Evolutionary conservation across 2,888 invertebrate species (phyloP).

Genomic region (Andrena flavipes): DNA sequence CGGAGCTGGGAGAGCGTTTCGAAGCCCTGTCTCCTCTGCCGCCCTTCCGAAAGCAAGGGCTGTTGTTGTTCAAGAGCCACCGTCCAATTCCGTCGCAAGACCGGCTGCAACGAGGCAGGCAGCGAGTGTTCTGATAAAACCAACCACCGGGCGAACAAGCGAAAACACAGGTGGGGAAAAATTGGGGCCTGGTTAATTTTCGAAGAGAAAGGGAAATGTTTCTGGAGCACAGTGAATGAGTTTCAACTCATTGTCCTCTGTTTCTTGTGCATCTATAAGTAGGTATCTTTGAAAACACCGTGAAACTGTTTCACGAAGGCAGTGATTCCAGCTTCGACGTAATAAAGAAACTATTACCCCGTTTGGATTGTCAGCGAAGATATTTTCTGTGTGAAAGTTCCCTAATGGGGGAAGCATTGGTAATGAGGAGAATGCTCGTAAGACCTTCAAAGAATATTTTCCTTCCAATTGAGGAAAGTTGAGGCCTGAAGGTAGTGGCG

Average conservation of each 20-base stretch:
- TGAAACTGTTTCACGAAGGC: too few species aligned
- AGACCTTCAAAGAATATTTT: too few species aligned
- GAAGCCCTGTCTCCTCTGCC: neutral
- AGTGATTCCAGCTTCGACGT: too few species aligned
- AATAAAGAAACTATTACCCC: too few species aligned
- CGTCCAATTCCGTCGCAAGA: constrained; percentile 12
- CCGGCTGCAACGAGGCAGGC: neutral
- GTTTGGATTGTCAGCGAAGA: too few species aligned
- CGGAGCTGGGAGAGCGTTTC: constrained; percentile 6
- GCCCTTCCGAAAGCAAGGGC: constrained; percentile 10
- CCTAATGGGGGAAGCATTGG: too few species aligned
- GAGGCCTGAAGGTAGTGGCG: too few species aligned
- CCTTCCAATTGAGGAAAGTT: too few species aligned
- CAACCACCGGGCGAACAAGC: neutral
- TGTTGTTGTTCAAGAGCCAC: constrained; percentile 21
- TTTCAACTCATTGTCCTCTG: too few species aligned
- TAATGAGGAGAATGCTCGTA: too few species aligned
- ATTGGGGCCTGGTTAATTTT: neutral
- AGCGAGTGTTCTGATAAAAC: neutral
- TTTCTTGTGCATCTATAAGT: too few species aligned
- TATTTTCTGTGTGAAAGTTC: neutral
- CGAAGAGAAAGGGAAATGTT: neutral
- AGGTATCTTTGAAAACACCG: too few species aligned
- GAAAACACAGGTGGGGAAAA: neutral
- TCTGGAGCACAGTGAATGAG: neutral